Evolutionary conservation across 2,797 vertebrate genomes (phyloP), one percentile per base, ranked within the genome.

Genomic region (Scomberomorus guttatus): DNA sequence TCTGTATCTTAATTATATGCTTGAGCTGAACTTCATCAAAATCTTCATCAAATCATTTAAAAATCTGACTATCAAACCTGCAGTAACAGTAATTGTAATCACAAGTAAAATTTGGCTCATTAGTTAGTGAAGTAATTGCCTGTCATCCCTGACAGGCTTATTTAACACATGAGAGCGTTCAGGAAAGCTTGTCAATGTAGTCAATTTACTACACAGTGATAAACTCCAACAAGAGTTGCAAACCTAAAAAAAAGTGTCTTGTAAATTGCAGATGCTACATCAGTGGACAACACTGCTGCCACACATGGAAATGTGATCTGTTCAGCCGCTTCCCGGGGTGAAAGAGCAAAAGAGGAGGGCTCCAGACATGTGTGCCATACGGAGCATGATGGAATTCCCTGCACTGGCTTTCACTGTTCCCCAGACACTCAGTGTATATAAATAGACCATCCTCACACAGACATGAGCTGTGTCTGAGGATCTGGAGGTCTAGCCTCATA

Each of bases 361-460:
- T 83, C 52, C 81, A 86, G 89, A 83, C 86, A 86, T 91, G 84
- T 91, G 87, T 87, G 75, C 59, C 84, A 76, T 61, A 57, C 87
- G 75, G 68, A 84, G 80, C 72, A 67, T 81, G 88, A 88, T 91
- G 87, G 92, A 90, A 92, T 91, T 92, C 89, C 86, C 89, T 68
- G 72, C 76, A 29, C 62, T 22, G 62, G 73, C 82, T 88, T 89
- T 83, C 82, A 88, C 84, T 84, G 11, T 82, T 80, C 83, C 75
- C 80, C 87, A 72, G 87, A 89, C 77, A 50, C 79, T 46, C 63
- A 1, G 62, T 64, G 64, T 61, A 58, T 93, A 93, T 93, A 93
- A 93, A 95, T 94, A 94, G 89, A 87, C 64, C 78, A 12, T 85
- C 82, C 62, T 86, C 80, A 84, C 74, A 80, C 85, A 92, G 82